Conservation (phyloP, 1,140 invertebrate genomes). For the Tachypleus tridentatus region DNA sequence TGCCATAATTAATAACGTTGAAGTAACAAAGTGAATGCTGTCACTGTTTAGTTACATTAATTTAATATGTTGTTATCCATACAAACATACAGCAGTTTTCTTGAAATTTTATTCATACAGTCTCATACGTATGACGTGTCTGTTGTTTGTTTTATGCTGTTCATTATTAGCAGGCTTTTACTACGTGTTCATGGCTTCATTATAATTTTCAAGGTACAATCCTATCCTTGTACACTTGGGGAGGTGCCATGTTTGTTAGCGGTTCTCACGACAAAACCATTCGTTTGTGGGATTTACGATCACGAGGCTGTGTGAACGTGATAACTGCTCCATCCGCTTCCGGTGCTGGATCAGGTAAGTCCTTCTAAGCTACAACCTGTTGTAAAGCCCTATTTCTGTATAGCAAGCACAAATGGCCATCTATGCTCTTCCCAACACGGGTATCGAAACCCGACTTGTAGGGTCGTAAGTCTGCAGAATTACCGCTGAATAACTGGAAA, state of each 20-base stretch:
- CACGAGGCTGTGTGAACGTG: slow-evolving; percentile 79
- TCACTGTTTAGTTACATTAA: too few species aligned
- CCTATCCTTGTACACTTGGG: slow-evolving; percentile 90
- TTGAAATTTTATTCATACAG: too few species aligned
- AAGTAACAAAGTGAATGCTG: too few species aligned
- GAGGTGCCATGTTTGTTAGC: slow-evolving; percentile 92
- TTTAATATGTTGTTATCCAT: too few species aligned
- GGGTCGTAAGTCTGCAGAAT: too few species aligned
- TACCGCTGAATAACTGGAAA: too few species aligned
- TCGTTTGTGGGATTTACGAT: slow-evolving; percentile 93
- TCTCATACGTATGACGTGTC: too few species aligned
- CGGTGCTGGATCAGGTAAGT: slow-evolving; percentile 34
- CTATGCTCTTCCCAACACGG: too few species aligned
- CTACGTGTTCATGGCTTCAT: slow-evolving; percentile 3
- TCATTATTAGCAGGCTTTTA: not conserved
- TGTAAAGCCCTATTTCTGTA: not conserved
- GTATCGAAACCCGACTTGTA: too few species aligned
- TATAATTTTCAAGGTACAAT: slow-evolving; percentile 58
- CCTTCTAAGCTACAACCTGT: not conserved
- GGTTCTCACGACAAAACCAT: slow-evolving; percentile 91
- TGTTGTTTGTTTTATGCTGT: too few species aligned
- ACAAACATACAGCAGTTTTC: too few species aligned
- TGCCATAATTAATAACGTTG: too few species aligned
- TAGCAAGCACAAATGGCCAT: not conserved
- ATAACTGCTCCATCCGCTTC: slow-evolving; percentile 60